These are phyloP conservation scores for Indicator maculatus DNA, from an alignment of 2,113 vertebrate species.

Conservation along the genomic window DNA sequence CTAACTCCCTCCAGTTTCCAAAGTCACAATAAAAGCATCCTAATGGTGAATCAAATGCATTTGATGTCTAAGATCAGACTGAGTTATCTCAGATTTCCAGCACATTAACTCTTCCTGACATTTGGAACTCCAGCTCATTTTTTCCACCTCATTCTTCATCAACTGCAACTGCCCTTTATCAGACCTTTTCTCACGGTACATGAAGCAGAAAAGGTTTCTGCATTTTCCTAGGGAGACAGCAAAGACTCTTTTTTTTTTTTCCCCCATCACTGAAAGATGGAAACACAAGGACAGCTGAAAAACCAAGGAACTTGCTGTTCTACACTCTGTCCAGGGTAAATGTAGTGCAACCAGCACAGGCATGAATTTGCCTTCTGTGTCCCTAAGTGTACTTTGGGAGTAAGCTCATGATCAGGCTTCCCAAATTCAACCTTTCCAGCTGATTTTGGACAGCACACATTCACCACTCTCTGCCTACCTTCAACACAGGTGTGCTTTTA, in stretches of 20 bases:
- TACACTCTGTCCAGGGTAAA: not conserved
- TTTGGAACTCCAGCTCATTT: slow-evolving; percentile 15
- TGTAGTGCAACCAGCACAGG: not conserved
- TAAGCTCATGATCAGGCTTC: not conserved
- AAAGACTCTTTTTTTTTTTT: not conserved
- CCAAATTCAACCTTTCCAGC: not conserved
- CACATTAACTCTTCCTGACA: slow-evolving; percentile 35
- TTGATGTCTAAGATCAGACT: not conserved
- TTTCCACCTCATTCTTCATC: slow-evolving; percentile 21
- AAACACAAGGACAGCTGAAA: not conserved
- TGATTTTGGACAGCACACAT: not conserved
- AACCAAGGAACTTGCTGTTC: not conserved
- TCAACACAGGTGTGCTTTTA: accelerated
- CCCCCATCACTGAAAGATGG: not conserved
- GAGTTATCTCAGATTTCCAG: slow-evolving; percentile 3
- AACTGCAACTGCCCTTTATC: slow-evolving; percentile 14
- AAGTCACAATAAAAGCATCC: not conserved
- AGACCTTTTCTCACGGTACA: not conserved
- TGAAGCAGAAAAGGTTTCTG: not conserved
- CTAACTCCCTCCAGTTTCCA: not conserved
- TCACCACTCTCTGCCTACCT: not conserved
- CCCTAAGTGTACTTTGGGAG: not conserved
- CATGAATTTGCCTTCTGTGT: not conserved
- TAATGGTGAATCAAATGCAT: not conserved
- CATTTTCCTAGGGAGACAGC: not conserved